phyloP scores from a whole-genome alignment of 2,888 invertebrate species.

The Macrosiphum euphorbiae region DNA sequence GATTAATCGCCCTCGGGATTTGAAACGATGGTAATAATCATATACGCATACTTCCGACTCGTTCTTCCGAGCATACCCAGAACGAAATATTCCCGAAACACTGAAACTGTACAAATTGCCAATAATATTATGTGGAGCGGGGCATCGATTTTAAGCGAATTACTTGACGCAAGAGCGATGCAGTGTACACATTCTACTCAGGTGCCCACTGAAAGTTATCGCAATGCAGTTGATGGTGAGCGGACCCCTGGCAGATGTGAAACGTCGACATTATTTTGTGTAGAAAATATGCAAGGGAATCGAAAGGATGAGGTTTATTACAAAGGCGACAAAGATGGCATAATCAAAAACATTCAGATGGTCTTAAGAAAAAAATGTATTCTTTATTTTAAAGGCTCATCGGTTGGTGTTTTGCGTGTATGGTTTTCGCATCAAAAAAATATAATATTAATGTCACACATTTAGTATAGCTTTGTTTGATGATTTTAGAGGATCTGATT shows the following conservation, averaged over 20 bases:
- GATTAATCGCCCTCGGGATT: slow-evolving; percentile 19
- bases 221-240: not conserved
- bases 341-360: no score
- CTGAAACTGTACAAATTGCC: not conserved
- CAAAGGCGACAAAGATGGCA: no score
- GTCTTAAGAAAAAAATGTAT: no score
- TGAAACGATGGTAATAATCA: not conserved
- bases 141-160: not conserved
- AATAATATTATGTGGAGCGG: not conserved
- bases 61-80: not conserved
- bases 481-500: not conserved
- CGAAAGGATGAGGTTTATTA: no score
- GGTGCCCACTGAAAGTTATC: not conserved
- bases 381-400: no score
- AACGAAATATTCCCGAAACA: not conserved
- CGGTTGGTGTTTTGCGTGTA: no score
- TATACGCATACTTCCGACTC: not conserved
- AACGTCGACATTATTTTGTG: no score
- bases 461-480: not conserved
- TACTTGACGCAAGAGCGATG: not conserved
- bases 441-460: not conserved
- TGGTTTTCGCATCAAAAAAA: no score
- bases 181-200: not conserved
- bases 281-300: no score
- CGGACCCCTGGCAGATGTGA: no score